Conservation (phyloP, 2,797 vertebrate genomes). For the Philypnodon macrostomus region DNA sequence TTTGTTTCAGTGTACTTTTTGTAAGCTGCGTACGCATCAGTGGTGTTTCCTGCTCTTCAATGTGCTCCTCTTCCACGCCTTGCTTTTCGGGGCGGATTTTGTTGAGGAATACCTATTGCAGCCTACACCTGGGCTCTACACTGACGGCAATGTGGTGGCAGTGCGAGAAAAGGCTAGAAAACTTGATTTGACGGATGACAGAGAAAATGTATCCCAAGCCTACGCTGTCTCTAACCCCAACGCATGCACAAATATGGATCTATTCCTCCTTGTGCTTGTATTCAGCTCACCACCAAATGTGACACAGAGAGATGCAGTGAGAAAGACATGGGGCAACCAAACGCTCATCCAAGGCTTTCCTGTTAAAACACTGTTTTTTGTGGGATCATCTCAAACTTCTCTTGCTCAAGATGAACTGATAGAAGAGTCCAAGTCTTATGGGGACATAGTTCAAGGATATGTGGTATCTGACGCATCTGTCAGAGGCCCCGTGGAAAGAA, state of each 20-base stretch:
- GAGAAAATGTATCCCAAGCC: constrained; percentile 76
- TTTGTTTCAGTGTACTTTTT: constrained; percentile 76
- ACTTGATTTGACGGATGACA: constrained; percentile 72
- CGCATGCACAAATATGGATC: constrained; percentile 69
- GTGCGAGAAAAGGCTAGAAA: constrained; percentile 84
- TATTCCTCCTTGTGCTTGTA: constrained; percentile 85
- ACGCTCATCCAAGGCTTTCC: constrained; percentile 62
- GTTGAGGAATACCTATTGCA: constrained; percentile 89
- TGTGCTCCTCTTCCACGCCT: constrained; percentile 83
- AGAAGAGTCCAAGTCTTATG: constrained; percentile 40
- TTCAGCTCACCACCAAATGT: constrained; percentile 80
- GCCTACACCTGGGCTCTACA: constrained; percentile 80
- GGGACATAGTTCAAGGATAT: constrained; percentile 59
- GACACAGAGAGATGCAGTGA: constrained; percentile 75
- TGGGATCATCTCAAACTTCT: constrained; percentile 56
- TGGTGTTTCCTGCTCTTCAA: constrained; percentile 95
- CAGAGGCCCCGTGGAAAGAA: constrained; percentile 71
- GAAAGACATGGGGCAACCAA: constrained; percentile 86
- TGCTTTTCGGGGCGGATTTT: constrained; percentile 90
- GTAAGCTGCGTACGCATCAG: constrained; percentile 88
- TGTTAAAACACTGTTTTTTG: constrained; percentile 62
- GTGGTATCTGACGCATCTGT: constrained; percentile 68
- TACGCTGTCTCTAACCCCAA: constrained; percentile 64
- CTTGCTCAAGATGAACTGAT: constrained; percentile 66
- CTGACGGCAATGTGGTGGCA: constrained; percentile 73